Percentiles rank a stretch among this genome's conserved stretches.
phyloP scores from a whole-genome alignment of 2,888 invertebrate genomes.

The Lomographa bimaculata region DNA sequence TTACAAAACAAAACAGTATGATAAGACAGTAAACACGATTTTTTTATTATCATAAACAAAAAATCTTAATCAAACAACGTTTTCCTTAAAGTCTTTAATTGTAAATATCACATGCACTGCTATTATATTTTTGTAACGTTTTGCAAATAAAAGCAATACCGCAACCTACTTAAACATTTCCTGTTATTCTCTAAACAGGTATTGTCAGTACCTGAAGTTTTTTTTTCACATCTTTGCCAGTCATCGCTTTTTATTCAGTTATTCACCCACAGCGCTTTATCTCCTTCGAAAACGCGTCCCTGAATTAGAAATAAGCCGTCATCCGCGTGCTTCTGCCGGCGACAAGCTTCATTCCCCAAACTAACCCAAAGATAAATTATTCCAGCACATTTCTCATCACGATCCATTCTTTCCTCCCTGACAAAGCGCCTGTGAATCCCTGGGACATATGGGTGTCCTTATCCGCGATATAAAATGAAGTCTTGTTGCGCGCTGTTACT shows the following conservation, averaged over 20 bases:
- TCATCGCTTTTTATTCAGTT: slow-evolving; percentile 68
- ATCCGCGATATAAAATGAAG: slow-evolving; percentile 71
- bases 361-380: slow-evolving; percentile 77
- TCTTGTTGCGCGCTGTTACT: slow-evolving; percentile 56
- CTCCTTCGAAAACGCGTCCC: slow-evolving; percentile 61
- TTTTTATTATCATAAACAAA: too few relatives aligned
- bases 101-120: slow-evolving; percentile 70
- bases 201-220: slow-evolving; percentile 46
- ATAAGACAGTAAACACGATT: too few relatives aligned
- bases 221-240: slow-evolving; percentile 35
- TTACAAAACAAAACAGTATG: too few relatives aligned
- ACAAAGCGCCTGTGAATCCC: slow-evolving; percentile 71
- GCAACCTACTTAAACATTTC: slow-evolving; percentile 53
- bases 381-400: slow-evolving; percentile 74
- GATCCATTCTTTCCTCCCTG: slow-evolving; percentile 69
- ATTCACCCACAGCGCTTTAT: slow-evolving; percentile 59
- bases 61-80: too few relatives aligned
- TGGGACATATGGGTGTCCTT: slow-evolving; percentile 67
- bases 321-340: slow-evolving; percentile 56
- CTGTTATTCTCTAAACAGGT: slow-evolving; percentile 50
- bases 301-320: slow-evolving; percentile 72
- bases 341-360: slow-evolving; percentile 66
- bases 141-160: slow-evolving; percentile 58
- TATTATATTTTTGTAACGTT: slow-evolving; percentile 68
- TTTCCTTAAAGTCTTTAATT: slow-evolving; percentile 67